phyloP scores from a whole-genome alignment of 2,888 invertebrate species.

The Parasteatoda lunata region DNA sequence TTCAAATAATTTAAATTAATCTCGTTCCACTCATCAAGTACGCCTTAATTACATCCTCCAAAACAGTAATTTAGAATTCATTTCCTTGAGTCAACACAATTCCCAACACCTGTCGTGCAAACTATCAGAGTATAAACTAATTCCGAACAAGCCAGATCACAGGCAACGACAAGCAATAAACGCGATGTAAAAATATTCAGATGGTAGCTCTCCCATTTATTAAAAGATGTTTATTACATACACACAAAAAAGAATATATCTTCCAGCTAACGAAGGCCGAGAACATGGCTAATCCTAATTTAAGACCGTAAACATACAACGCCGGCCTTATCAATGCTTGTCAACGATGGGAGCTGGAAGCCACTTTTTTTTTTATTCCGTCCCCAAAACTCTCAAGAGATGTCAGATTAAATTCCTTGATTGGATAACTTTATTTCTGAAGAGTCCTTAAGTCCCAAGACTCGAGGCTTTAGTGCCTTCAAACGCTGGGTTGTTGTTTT shows the following conservation, averaged over 20 bases:
- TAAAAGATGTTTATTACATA: not conserved
- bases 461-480: constrained; percentile 3
- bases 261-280: not conserved
- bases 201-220: not conserved
- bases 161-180: not conserved
- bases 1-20: too few relatives aligned
- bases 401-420: constrained; percentile 53
- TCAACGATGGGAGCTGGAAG: constrained; percentile 2
- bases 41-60: too few relatives aligned
- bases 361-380: constrained; percentile 5
- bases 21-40: too few relatives aligned
- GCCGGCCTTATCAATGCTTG: constrained; percentile 23
- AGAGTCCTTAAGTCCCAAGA: constrained; percentile 22
- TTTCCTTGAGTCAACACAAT: too few relatives aligned
- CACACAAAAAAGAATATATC: not conserved
- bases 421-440: constrained; percentile 28
- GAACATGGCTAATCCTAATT: constrained; percentile 20
- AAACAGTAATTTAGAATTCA: too few relatives aligned
- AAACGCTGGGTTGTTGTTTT: not conserved
- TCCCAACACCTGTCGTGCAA: too few relatives aligned
- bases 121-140: too few relatives aligned
- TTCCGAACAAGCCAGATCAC: too few relatives aligned
- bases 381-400: not conserved
- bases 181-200: not conserved
- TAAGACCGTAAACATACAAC: constrained; percentile 40